phyloP scores from a whole-genome alignment of 1,140 invertebrate genomes.

The Papilio glaucus region DNA sequence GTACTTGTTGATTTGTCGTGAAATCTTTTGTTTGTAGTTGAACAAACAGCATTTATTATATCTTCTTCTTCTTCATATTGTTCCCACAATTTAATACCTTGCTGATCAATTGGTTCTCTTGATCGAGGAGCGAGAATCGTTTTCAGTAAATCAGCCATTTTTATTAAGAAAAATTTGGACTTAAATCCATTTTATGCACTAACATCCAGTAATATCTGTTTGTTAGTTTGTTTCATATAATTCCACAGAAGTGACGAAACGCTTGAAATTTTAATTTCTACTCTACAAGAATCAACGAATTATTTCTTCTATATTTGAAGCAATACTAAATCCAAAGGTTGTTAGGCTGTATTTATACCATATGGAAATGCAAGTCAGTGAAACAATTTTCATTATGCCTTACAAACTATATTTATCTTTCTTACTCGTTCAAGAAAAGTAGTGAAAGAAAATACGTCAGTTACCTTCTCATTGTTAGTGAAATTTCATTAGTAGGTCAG shows the following conservation, averaged over 20 bases:
- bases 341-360: conserved; percentile 1
- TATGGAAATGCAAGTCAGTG: conserved; percentile 51
- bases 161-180: background rate
- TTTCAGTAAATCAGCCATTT: conserved; percentile 53
- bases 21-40: conserved; percentile 32
- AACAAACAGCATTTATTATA: conserved; percentile 15
- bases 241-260: no score
- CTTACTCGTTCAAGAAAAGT: conserved; percentile 6
- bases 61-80: conserved; percentile 40
- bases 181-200: background rate
- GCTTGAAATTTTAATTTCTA: no score
- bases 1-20: conserved; percentile 37
- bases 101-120: conserved; percentile 61
- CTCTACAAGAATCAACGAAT: no score
- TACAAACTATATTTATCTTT: conserved; percentile 12
- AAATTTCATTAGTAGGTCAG: conserved; percentile 56
- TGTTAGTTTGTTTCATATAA: no score
- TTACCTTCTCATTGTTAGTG: conserved; percentile 39
- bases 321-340: background rate
- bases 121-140: conserved; percentile 60
- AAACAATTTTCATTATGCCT: conserved; percentile 12
- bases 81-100: conserved; percentile 64
- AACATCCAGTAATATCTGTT: background rate
- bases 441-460: background rate
- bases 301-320: background rate